Base-by-base conservation (phyloP, 2,797 vertebrate species). In the Cossypha caffra region DNA sequence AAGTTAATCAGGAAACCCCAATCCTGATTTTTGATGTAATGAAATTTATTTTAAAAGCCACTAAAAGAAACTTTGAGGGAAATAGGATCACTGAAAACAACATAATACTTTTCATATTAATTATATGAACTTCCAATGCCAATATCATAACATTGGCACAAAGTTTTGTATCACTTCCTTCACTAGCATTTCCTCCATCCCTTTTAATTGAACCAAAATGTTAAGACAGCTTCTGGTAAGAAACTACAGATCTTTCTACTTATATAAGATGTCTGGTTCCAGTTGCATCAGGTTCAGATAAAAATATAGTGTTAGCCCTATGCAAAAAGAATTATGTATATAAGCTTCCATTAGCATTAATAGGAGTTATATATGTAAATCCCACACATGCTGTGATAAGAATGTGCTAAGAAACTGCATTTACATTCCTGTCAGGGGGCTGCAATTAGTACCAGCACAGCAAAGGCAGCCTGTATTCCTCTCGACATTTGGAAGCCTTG, bases 301-400 rank as follows among this genome's bases (percentile, higher is more conserved):
- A 93, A 94, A 94, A 95, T 88, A 93, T 28, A 82, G 63, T 63
- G 86, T 67, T 71, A 85, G 74, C 48, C 86, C 90, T 47, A 57
- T 50, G 55, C 59, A 84, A 71, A 88, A 71, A 88, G 45, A 89
- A 71, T 85, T 74, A 74, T 83, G 84, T 76, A 86, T 82, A 40
- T 63, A 89, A 89, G 84, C 84, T 94, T 4, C 86, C 86, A 96
- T 92, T 96, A 95, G 78, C 88, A 96, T 97, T 96, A 96, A 96
- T 94, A 91, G 84, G 90, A 96, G 95, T 91, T 97, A 95, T 82
- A 42, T 91, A 93, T 93, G 92, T 89, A 95, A 95, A 96, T 96
- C 92, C 93, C 95, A 96, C 95, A 94, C 88, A 96, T 40, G 84
- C 92, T 88, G 96, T 86, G 94, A 93, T 94, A 85, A 92, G 86